phyloP scores from a whole-genome alignment of 2,797 vertebrate genomes.

The Momotus momota region DNA sequence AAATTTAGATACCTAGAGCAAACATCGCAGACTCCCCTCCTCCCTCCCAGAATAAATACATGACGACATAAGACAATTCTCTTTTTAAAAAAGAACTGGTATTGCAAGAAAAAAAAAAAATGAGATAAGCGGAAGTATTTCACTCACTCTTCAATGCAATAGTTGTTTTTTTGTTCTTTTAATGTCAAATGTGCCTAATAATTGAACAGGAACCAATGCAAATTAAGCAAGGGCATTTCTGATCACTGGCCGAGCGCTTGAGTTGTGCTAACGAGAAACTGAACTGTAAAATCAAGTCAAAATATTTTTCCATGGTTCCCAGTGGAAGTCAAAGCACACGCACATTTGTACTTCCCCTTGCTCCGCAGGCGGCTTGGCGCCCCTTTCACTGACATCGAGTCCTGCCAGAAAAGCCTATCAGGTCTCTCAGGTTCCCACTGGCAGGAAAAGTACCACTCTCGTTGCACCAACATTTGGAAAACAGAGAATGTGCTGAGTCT shows the following conservation, averaged over 20 bases:
- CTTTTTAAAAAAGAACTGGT: neutral
- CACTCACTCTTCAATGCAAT: accelerated
- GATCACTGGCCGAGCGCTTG: conserved; percentile 20
- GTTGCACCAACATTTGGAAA: conserved; percentile 26
- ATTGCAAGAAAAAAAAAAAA: neutral
- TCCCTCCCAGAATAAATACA: conserved; percentile 16
- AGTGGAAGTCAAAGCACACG: conserved; percentile 11
- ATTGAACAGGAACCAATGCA: conserved; percentile 47
- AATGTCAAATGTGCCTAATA: conserved; percentile 42
- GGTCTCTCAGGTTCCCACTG: conserved; percentile 63
- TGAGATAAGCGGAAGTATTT: neutral
- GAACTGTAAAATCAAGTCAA: conserved; percentile 64
- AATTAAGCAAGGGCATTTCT: conserved; percentile 59
- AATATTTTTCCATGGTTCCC: conserved; percentile 28
- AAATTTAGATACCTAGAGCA: conserved; percentile 56
- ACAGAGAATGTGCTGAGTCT: conserved; percentile 46
- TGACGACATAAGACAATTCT: neutral
- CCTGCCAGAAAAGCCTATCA: conserved; percentile 35
- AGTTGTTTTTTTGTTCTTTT: neutral
- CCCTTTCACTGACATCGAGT: neutral
- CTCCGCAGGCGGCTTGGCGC: neutral
- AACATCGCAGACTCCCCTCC: conserved; percentile 14
- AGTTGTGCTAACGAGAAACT: neutral
- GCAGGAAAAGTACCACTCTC: conserved; percentile 22
- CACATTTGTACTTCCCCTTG: conserved; percentile 15